Percentiles rank a stretch among this genome's conserved stretches.
Conservation (phyloP, 1,140 invertebrate species). For the Drosophila sturtevanti region DNA sequence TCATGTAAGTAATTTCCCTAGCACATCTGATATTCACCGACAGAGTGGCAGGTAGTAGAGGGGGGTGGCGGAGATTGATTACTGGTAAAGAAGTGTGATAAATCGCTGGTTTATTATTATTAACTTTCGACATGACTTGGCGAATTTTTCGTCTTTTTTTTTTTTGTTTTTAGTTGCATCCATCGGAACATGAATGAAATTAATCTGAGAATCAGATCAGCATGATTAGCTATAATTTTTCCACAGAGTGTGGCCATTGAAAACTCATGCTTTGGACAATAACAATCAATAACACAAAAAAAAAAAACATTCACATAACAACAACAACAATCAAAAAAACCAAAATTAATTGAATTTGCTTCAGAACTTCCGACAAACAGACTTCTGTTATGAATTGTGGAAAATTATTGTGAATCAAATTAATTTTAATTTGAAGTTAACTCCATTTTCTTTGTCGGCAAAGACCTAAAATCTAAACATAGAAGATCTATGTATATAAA, state of each 20-base stretch:
- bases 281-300: neutral
- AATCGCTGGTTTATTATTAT: slow-evolving; percentile 80
- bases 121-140: slow-evolving; percentile 76
- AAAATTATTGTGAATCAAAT: slow-evolving; percentile 1
- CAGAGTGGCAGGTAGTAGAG: slow-evolving; percentile 56
- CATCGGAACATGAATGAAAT: slow-evolving; percentile 55
- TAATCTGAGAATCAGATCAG: slow-evolving; percentile 74
- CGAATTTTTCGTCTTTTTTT: slow-evolving; percentile 22
- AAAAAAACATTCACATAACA: too few relatives aligned
- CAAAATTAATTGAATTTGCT: slow-evolving; percentile 69
- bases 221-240: slow-evolving; percentile 76
- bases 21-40: slow-evolving; percentile 40
- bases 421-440: neutral
- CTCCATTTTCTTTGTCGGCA: neutral
- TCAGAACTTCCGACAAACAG: slow-evolving; percentile 3
- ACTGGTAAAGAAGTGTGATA: slow-evolving; percentile 78
- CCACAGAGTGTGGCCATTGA: slow-evolving; percentile 11
- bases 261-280: slow-evolving; percentile 39
- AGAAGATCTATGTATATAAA: neutral
- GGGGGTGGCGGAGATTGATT: slow-evolving; percentile 63
- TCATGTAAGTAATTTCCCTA: slow-evolving; percentile 71
- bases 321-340: too few relatives aligned
- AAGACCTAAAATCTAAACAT: too few relatives aligned
- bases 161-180: neutral
- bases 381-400: slow-evolving; percentile 1